These are phyloP conservation scores for Halcyon chelicuti DNA, from an alignment of 2,797 vertebrate genomes.

Conservation along the genomic window DNA sequence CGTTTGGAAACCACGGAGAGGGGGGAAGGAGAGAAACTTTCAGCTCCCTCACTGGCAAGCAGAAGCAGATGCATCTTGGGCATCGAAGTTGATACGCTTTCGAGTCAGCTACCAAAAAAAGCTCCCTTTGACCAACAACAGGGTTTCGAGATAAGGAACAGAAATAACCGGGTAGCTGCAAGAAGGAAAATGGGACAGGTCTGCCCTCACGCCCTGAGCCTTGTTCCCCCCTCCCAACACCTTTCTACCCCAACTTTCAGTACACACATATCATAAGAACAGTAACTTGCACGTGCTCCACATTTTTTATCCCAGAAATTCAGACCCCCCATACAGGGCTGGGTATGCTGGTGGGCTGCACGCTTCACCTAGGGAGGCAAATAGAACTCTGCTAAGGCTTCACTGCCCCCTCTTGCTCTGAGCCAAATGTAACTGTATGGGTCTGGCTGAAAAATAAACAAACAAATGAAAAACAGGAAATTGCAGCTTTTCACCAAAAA, in stretches of 20 bases:
- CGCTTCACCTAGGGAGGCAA: neutral
- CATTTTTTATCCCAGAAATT: neutral
- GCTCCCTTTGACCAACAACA: neutral
- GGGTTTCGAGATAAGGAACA: neutral
- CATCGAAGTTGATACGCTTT: neutral
- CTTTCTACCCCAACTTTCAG: neutral
- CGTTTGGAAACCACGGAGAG: neutral
- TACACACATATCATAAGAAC: fast-evolving
- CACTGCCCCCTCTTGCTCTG: neutral
- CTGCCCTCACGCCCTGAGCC: neutral
- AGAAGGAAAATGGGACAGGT: neutral
- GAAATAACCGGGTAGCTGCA: neutral
- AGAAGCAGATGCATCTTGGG: conserved; percentile 20
- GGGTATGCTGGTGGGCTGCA: neutral
- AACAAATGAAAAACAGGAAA: neutral
- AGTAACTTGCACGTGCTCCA: neutral
- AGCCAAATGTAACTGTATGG: neutral
- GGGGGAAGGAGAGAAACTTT: neutral
- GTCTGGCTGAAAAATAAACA: neutral
- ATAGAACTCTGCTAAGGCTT: neutral
- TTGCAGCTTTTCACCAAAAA: neutral
- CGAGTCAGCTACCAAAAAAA: neutral
- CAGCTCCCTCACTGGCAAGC: neutral
- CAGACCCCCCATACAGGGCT: neutral
- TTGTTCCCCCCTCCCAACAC: neutral